Base-by-base conservation (phyloP, 2,888 invertebrate species). In the Conistra vaccinii region DNA sequence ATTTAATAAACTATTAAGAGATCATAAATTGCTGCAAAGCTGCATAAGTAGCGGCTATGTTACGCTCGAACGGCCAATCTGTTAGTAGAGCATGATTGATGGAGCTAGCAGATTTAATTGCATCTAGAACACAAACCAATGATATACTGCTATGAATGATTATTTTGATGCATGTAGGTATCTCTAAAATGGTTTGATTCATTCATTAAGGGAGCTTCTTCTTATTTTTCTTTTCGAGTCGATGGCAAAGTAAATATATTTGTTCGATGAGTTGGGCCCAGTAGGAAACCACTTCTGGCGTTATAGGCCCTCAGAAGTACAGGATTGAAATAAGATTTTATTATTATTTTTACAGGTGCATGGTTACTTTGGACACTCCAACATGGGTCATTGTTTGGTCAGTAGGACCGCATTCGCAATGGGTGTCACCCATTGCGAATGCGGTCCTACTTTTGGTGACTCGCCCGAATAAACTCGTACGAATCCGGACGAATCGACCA, bases 71-170 rank as follows among this genome's bases (percentile, higher is more conserved):
- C 5, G 23, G 17, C 2, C 1, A 72, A 66, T 78, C 9, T 20
- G 58, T 78, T 72, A 69, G 12, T 66, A 78, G 78, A 51, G 79
- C 80, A 66, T 61, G 65, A 53, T 65, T 78, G 23, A 78, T 69
- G 45, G 55, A 60, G 42, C 26, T 63, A 53, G n/a, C n/a, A 69
- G 60, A 83, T 72, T 45, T 66, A 51, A 65, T 55, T 71, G 29
- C 65, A 82, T n/a, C 29, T 71, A 23, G 23, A 65, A 60, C 20
- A 60, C 32, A 5, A 51, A 29, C 39, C 4, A 60, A 63, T 6
- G 20, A 45, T 51, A 65, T n/a, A 65, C 14, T 62, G 6, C 23
- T 20, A 23, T 63, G 20, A 20, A 60, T 23, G 17, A 48, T 62
- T 23, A 57, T 39, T 58, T 58, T 58, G 29, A 29, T 29, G 0